phyloP scores from a whole-genome alignment of 1,140 invertebrate genomes.

The Asbolus verrucosus region DNA sequence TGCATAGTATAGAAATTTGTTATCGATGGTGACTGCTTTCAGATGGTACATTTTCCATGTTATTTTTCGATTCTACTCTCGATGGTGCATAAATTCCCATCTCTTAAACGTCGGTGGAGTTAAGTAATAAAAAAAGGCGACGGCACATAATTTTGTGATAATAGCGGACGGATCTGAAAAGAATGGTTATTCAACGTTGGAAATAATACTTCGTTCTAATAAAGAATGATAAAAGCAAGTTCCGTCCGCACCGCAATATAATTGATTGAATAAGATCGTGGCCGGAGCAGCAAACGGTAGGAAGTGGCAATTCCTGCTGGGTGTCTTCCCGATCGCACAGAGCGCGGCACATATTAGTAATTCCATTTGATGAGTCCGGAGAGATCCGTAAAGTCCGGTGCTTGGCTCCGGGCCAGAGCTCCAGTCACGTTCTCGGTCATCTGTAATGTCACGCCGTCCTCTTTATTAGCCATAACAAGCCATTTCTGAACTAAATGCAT shows the following conservation, averaged over 20 bases:
- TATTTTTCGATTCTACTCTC: too few species aligned
- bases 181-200: slow-evolving; percentile 10
- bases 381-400: slow-evolving; percentile 51
- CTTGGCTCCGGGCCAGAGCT: slow-evolving; percentile 52
- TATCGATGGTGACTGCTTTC: too few species aligned
- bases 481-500: slow-evolving; percentile 56
- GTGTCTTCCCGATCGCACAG: slow-evolving; percentile 22
- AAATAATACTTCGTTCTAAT: slow-evolving; percentile 8
- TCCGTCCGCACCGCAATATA: slow-evolving; percentile 23
- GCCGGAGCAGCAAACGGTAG: slow-evolving; percentile 6
- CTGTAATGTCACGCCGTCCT: slow-evolving; percentile 58
- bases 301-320: slow-evolving; percentile 40
- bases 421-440: slow-evolving; percentile 59
- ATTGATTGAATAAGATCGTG: slow-evolving; percentile 39
- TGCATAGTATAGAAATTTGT: too few species aligned
- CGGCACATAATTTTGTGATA: too few species aligned
- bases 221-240: slow-evolving; percentile 8
- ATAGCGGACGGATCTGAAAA: neutral
- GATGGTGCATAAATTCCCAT: too few species aligned
- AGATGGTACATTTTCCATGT: too few species aligned
- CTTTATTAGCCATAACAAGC: slow-evolving; percentile 62
- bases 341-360: slow-evolving; percentile 49
- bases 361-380: slow-evolving; percentile 49
- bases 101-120: too few species aligned
- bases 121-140: too few species aligned